Conservation (phyloP, 2,113 vertebrate species). For the Columbina picui region DNA sequence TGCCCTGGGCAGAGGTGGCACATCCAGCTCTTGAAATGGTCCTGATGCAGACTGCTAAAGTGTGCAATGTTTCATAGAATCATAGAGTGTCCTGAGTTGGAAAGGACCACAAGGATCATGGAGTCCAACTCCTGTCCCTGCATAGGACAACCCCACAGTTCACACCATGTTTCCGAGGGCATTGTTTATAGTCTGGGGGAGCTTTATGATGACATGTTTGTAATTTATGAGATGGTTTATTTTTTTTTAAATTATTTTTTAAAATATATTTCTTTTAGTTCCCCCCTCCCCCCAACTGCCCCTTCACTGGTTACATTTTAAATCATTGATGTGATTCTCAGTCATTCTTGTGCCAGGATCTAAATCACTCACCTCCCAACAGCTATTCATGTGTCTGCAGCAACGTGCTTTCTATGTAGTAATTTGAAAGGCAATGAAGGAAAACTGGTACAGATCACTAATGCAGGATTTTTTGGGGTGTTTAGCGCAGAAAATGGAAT, state of each 20-base stretch:
- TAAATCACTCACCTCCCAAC: constrained; percentile 45
- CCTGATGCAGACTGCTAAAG: not conserved
- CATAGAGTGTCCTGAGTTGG: too few relatives aligned
- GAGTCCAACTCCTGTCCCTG: too few relatives aligned
- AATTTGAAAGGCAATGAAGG: constrained; percentile 52
- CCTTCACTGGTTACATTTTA: not conserved
- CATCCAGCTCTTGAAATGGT: not conserved
- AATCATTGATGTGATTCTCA: constrained; percentile 31
- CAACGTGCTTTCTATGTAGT: not conserved
- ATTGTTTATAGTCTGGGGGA: not conserved
- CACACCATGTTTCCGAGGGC: too few relatives aligned
- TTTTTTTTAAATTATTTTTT: not conserved
- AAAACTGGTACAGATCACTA: constrained; percentile 47
- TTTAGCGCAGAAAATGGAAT: not conserved
- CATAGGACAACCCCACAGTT: too few relatives aligned
- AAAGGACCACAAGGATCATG: too few relatives aligned
- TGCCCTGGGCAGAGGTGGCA: not conserved
- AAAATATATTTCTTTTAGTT: too few relatives aligned
- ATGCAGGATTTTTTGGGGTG: not conserved
- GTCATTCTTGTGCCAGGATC: not conserved
- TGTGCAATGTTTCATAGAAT: not conserved
- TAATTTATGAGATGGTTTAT: not conserved
- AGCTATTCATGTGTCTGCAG: not conserved
- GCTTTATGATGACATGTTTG: not conserved
- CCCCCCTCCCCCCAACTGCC: too few relatives aligned